A percentile compares a stretch with the other conserved stretches of the same genome.
Evolutionary conservation across 1,140 invertebrate genomes (phyloP).

Genomic region (Orius insidiosus): DNA sequence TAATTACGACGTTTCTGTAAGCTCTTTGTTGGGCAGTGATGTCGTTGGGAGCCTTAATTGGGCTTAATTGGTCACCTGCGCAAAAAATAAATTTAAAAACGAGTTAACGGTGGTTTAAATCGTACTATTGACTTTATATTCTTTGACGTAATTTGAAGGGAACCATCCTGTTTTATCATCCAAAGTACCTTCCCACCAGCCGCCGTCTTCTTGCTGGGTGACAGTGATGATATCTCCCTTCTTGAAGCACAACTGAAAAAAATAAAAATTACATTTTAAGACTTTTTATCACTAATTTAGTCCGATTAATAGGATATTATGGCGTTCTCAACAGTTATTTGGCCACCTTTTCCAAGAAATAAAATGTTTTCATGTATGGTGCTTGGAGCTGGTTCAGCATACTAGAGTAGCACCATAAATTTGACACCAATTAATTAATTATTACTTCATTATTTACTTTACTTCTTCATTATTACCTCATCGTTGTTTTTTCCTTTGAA

Average conservation of each 20-base stretch:
- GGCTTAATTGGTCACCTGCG: conserved; percentile 17
- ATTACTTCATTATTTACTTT: not conserved
- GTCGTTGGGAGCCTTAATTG: conserved; percentile 21
- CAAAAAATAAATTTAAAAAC: conserved; percentile 1
- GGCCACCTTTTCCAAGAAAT: not conserved
- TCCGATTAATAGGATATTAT: not conserved
- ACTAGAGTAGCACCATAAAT: not conserved
- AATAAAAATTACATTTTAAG: conserved; percentile 14
- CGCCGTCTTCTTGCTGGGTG: conserved; percentile 79
- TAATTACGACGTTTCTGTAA: conserved; percentile 67
- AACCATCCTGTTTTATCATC: conserved; percentile 95
- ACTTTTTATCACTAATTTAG: too few relatives aligned
- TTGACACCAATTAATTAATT: too few relatives aligned
- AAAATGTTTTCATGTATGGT: not conserved
- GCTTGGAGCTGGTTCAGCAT: not conserved
- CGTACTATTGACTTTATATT: conserved; percentile 41
- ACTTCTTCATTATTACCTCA: conserved; percentile 43
- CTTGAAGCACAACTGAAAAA: conserved; percentile 71
- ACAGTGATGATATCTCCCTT: conserved; percentile 95
- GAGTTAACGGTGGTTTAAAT: too few relatives aligned
- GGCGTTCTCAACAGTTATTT: not conserved
- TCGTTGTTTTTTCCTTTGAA: conserved; percentile 95
- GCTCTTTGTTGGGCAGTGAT: conserved; percentile 37
- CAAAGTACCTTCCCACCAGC: conserved; percentile 95
- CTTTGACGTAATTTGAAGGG: conserved; percentile 91